phyloP scores from a whole-genome alignment of 2,888 invertebrate genomes.

The Drosophila borealis region DNA sequence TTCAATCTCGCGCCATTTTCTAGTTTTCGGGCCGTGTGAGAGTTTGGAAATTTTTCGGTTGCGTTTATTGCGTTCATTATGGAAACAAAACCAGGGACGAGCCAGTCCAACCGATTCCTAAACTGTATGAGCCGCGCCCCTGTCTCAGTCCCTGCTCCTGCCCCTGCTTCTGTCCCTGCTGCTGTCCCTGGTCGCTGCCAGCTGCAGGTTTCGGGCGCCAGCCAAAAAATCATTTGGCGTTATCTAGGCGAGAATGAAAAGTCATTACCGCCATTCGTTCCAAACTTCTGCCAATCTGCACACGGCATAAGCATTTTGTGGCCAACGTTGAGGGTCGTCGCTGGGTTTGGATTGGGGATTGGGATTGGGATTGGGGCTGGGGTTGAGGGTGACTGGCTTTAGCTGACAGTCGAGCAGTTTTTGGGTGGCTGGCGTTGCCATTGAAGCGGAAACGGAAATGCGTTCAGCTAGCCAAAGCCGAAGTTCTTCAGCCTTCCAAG shows the following conservation, averaged over 20 bases:
- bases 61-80: constrained; percentile 80
- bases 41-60: constrained; percentile 74
- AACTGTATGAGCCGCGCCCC: constrained; percentile 40
- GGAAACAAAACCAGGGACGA: constrained; percentile 16
- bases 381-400: background rate
- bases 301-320: constrained; percentile 49
- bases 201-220: constrained; percentile 32
- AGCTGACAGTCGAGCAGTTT: constrained; percentile 22
- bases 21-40: constrained; percentile 52
- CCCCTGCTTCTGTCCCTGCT: too few relatives aligned
- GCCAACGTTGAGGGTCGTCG: background rate
- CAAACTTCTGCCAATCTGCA: constrained; percentile 55
- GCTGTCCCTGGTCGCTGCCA: constrained; percentile 14
- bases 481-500: constrained; percentile 22
- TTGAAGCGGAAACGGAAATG: constrained; percentile 80
- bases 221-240: constrained; percentile 59
- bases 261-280: constrained; percentile 82
- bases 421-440: constrained; percentile 49
- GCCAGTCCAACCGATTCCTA: constrained; percentile 56
- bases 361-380: background rate
- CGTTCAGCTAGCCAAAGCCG: constrained; percentile 45
- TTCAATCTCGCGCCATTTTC: constrained; percentile 16
- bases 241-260: constrained; percentile 81
- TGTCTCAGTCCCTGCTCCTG: too few relatives aligned
- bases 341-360: background rate